These are phyloP conservation scores for Penelope pileata DNA, from an alignment of 2,113 vertebrate genomes.

Conservation along the genomic window DNA sequence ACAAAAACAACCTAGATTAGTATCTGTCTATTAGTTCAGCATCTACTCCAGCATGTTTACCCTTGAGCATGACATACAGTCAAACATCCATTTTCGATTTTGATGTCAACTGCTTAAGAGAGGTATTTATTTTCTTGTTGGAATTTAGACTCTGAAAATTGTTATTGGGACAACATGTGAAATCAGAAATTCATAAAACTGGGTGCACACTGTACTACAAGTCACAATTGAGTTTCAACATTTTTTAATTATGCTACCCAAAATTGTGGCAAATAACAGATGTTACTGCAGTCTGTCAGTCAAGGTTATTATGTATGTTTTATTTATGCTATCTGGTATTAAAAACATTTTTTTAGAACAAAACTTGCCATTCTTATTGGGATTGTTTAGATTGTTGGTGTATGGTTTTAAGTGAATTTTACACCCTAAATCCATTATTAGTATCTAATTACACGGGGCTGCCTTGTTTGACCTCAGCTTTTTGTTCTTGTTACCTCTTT, in stretches of 20 bases:
- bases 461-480: slow-evolving; percentile 79
- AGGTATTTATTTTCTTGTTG: neutral
- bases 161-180: neutral
- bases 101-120: neutral
- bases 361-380: slow-evolving; percentile 82
- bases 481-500: slow-evolving; percentile 80
- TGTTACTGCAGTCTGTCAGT: slow-evolving; percentile 75
- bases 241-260: slow-evolving; percentile 75
- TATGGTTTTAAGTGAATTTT: slow-evolving; percentile 84
- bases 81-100: neutral
- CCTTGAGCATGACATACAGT: neutral
- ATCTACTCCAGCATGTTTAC: neutral
- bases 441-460: slow-evolving; percentile 87
- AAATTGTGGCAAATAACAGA: slow-evolving; percentile 76
- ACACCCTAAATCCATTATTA: slow-evolving; percentile 88
- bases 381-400: slow-evolving; percentile 91
- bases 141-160: neutral
- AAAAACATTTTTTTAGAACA: slow-evolving; percentile 79
- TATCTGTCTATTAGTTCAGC: neutral
- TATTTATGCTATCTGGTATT: slow-evolving; percentile 84
- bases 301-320: slow-evolving; percentile 67
- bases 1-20: neutral
- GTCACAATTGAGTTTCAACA: slow-evolving; percentile 50
- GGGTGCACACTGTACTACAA: neutral
- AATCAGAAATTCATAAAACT: neutral